Evolutionary conservation across 2,113 vertebrate genomes (phyloP), one percentile per base, ranked within the genome.

Genomic region (Zonotrichia leucophrys): DNA sequence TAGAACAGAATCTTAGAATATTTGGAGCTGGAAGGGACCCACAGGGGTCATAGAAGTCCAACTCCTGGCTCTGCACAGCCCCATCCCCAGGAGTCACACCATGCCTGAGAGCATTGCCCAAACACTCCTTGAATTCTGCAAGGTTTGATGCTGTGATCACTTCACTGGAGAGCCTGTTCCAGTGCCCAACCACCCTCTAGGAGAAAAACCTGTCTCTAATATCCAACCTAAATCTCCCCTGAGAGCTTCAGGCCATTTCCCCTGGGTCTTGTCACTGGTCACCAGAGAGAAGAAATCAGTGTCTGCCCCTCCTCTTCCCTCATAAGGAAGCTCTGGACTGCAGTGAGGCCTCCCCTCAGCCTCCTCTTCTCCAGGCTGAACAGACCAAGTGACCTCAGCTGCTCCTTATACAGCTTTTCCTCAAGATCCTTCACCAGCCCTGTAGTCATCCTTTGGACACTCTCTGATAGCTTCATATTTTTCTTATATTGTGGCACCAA

Each of bases 321-420:
- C 46, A 30, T 1, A 1, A 39, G 11, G 46, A 53, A 30, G 16
- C 8, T 39, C 12, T 60, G 42, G 60, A 30, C 23, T 60, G 21
- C 28, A 75, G 0, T 52, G 69, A 46, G 39, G 46, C 30, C 12
- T 60, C 69, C 4, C 28, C 15, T 82, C 39, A 39, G 12, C 8
- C n/a, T 75, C 28, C 17, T 63, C 35, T 58, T 24, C 35, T 60
- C 39, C 39, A 89, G 28, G 39, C 46, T 75, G n/a, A 75, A 53
- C 20, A 22, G 16, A 68, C 16, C n/a, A 75, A 75, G 62, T 31
- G 14, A 14, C 7, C 4, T 75, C 53, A 60, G 16, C 53, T 21
- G 7, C n/a, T 60, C 13, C 2, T 75, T 30, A 18, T 3, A 41
- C 0, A 0, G 20, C 46, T 60, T 53, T 11, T 7, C 16, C 28